phyloP scores from a whole-genome alignment of 2,888 invertebrate genomes.

The Dasypolia templi region DNA sequence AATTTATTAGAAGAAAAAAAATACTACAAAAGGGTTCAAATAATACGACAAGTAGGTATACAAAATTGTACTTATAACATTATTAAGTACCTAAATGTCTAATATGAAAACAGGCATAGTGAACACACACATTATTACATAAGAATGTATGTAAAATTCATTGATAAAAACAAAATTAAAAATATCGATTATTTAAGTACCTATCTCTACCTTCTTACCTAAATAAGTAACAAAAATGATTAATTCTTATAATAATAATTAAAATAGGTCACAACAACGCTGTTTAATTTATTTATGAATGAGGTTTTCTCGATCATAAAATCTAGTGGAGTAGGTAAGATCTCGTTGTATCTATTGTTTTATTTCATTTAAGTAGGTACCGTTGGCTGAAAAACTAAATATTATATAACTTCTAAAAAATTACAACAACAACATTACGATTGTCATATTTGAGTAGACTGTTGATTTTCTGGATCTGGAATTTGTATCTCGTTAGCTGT shows the following conservation, averaged over 20 bases:
- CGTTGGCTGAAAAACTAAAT: background rate
- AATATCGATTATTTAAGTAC: constrained; percentile 4
- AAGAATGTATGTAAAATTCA: background rate
- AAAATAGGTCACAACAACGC: background rate
- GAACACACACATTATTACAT: background rate
- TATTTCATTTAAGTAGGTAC: background rate
- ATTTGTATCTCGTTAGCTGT: constrained; percentile 44
- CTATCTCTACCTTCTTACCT: background rate
- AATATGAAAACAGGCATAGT: constrained; percentile 7
- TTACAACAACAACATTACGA: too few species aligned
- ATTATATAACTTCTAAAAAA: background rate
- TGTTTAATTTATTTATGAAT: background rate
- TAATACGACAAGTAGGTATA: background rate
- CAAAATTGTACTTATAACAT: background rate
- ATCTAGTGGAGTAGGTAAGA: background rate
- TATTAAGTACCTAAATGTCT: background rate
- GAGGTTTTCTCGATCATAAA: background rate
- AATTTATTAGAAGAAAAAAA: background rate
- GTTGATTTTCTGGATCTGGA: constrained; percentile 54
- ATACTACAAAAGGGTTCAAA: background rate
- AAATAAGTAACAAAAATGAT: background rate
- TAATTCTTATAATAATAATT: too few species aligned
- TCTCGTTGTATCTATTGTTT: background rate
- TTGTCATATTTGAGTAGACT: constrained; percentile 50
- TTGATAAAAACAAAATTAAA: background rate